Base-by-base conservation (phyloP, 2,888 invertebrate genomes). In the Germaria angustata region DNA sequence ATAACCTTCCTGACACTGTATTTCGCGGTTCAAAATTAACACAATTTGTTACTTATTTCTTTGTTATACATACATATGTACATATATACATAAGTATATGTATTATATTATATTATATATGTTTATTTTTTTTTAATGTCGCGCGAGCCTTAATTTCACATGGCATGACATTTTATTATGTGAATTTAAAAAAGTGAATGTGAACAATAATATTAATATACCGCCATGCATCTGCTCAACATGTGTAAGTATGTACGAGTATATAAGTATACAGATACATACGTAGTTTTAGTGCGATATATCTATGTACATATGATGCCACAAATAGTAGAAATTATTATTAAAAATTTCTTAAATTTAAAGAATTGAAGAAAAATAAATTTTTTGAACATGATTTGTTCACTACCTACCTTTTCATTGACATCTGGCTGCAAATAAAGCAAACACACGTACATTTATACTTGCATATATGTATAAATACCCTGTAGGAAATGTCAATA, bases 11-110 rank as follows among this genome's bases (percentile, higher is more conserved):
- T 68, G 61, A 53, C 61, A 49, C 49, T 36, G 46, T 57, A 22
- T 39, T 32, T 32, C 2, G 13, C 24, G 28, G 53, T 39, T 32
- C 39, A 61, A 63, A 63, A 55, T 46, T 66, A 68, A 44, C 63
- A 69, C 63, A 75, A 80, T 80, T 80, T 68, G 69, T 75, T 80
- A 57, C 59, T 63, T 36, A 3, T n/a, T n/a, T n/a, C n/a, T n/a
- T n/a, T n/a, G n/a, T n/a, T n/a, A n/a, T n/a, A n/a, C n/a, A n/a
- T n/a, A n/a, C n/a, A n/a, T n/a, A n/a, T n/a, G n/a, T n/a, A n/a
- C n/a, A n/a, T n/a, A n/a, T n/a, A n/a, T n/a, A n/a, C n/a, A n/a
- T n/a, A n/a, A n/a, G n/a, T n/a, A n/a, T n/a, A n/a, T n/a, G n/a
- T n/a, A n/a, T n/a, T n/a, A n/a, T n/a, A n/a, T n/a, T n/a, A n/a